phyloP scores from a whole-genome alignment of 2,888 invertebrate species.

The Ethmia dodecea region DNA sequence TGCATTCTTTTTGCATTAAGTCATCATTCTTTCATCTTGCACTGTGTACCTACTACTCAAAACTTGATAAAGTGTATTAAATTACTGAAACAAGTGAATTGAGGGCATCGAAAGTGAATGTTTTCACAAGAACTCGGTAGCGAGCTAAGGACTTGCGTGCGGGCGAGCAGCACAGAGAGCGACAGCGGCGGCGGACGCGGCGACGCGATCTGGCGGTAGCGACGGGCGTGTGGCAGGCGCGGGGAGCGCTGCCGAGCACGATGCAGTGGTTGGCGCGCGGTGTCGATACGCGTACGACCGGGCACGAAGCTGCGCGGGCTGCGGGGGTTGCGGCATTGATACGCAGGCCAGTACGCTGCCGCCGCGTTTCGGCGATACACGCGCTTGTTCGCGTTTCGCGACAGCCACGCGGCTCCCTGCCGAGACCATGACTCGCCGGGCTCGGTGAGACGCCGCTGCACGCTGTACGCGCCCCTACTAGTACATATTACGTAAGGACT shows the following conservation, averaged over 20 bases:
- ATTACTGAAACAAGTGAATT: conserved; percentile 36
- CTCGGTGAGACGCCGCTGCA: conserved; percentile 57
- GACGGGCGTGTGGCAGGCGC: conserved; percentile 33
- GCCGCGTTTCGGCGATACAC: conserved; percentile 51
- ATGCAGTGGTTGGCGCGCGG: conserved; percentile 63
- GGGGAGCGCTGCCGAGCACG: conserved; percentile 34
- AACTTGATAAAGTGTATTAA: conserved; percentile 31
- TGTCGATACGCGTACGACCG: conserved; percentile 61
- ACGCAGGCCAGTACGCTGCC: conserved; percentile 60
- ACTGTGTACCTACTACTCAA: no score
- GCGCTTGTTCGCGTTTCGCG: conserved; percentile 40
- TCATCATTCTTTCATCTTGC: no score
- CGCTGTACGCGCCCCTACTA: conserved; percentile 49
- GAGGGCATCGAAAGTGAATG: conserved; percentile 31
- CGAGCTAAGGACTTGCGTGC: conserved; percentile 33
- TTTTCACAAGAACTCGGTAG: conserved; percentile 32
- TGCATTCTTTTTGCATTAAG: no score
- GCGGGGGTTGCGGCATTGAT: conserved; percentile 33
- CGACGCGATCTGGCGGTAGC: conserved; percentile 18
- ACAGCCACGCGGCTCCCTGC: conserved; percentile 52
- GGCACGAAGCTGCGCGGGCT: conserved; percentile 25
- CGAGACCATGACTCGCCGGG: conserved; percentile 60
- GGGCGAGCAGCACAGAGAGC: conserved; percentile 18
- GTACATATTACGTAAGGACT: conserved; percentile 56
- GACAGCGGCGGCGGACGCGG: conserved; percentile 15